phyloP scores from a whole-genome alignment of 2,113 vertebrate genomes.

The Rhodinocichla rosea region DNA sequence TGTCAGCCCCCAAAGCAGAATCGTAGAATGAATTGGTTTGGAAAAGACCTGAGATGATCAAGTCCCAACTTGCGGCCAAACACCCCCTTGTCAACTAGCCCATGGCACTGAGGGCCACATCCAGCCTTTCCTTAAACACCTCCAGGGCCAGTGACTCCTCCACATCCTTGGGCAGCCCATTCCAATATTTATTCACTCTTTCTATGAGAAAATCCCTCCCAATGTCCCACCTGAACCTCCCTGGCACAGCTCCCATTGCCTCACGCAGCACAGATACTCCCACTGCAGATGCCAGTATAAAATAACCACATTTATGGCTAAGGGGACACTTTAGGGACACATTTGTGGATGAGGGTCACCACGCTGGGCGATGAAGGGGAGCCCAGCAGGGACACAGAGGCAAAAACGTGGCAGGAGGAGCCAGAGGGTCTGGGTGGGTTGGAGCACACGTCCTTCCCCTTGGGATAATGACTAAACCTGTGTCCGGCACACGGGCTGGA shows the following conservation, averaged over 20 bases:
- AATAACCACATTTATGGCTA: background rate
- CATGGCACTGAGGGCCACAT: background rate
- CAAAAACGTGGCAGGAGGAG: rapidly evolving
- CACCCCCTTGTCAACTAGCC: background rate
- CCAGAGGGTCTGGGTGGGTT: background rate
- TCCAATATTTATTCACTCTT: background rate
- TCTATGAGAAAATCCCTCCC: background rate
- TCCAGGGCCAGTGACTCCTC: background rate
- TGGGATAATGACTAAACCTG: background rate
- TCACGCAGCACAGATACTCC: rapidly evolving
- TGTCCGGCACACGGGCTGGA: background rate
- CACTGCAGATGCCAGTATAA: rapidly evolving
- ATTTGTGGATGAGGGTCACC: rapidly evolving
- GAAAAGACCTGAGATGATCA: background rate
- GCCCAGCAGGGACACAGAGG: background rate
- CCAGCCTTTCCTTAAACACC: background rate
- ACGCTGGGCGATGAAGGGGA: rapidly evolving
- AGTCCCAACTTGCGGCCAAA: background rate
- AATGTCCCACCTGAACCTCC: background rate
- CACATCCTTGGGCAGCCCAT: background rate
- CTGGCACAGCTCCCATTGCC: rapidly evolving
- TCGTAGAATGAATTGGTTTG: background rate
- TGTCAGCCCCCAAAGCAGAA: background rate
- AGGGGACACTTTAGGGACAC: background rate
- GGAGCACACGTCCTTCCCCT: background rate